Base-by-base conservation (phyloP, 2,888 invertebrate species). In the Acanthococcus lagerstroemiae region DNA sequence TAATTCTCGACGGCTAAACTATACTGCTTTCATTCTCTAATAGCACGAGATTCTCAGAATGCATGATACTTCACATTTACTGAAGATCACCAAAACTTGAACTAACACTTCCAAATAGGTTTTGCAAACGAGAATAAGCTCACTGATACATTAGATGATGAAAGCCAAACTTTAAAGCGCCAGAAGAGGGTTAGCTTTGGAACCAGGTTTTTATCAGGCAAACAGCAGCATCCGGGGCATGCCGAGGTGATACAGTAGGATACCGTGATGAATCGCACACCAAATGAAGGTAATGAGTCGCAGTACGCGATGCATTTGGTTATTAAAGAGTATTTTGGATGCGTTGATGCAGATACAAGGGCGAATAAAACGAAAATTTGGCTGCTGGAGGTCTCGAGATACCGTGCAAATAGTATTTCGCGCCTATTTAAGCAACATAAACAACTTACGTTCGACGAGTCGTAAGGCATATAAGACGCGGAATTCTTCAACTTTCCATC, bases 361-460 rank as follows among this genome's bases (percentile, higher is more conserved):
- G 37, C 7, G 15, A 37, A 6, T 37, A 37, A 9, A 6, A 9
- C 15, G 37, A 15, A 9, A 15, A 37, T 37, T 37, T 15, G 15
- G 15, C 7, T 7, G 6, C 7, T 37, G 6, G 37, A 37, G 15
- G 37, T 7, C 7, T 9, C 15, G 7, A 9, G 37, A 9, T 37
- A 37, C 15, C 7, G 15, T 7, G 6, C 37, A 37, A 6, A 15
- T 37, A 37, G 15, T 66, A 57, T 66, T 66, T 66, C 57, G 66
- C 66, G 66, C 66, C 66, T 66, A 57, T 57, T 56, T 48, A 48
- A 52, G 22, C 9, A 22, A 54, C 24, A 63, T 30, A 52, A 57
- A 44, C 52, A 52, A 66, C 66, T 66, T 57, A 66, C 66, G 30
- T 66, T 66, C 24, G 66, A 66, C 12, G 57, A 17, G 24, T 66